A percentile compares a stretch with the other conserved stretches of the same genome.
Conservation (phyloP, 2,113 vertebrate genomes). For the Paracyprichromis sp. region DNA sequence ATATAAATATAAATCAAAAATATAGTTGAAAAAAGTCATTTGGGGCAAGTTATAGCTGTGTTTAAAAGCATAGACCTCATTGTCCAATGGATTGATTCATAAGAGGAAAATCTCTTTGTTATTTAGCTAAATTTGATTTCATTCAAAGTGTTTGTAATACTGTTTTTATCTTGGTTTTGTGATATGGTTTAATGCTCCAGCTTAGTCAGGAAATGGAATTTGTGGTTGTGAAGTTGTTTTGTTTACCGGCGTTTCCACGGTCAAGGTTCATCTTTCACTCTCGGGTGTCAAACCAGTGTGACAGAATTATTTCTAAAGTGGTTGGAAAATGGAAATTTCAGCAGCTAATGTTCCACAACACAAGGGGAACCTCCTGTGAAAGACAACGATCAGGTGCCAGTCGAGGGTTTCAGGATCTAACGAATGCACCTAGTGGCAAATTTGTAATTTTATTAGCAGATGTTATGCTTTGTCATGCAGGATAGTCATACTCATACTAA, state of each 20-base stretch:
- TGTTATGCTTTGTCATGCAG: not conserved
- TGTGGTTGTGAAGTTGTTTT: not conserved
- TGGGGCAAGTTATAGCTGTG: not conserved
- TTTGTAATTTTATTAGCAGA: not conserved
- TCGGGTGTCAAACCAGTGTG: not conserved
- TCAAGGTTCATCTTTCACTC: not conserved
- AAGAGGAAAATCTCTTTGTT: not conserved
- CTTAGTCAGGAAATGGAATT: not conserved
- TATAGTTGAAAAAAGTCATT: not conserved
- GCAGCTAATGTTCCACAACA: not conserved
- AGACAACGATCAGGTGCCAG: not conserved
- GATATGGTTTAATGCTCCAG: not conserved
- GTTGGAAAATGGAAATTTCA: not conserved
- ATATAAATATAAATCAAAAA: not conserved
- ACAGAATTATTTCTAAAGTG: not conserved
- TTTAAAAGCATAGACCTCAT: not conserved
- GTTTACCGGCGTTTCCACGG: not conserved
- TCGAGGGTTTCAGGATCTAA: not conserved
- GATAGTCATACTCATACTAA: not conserved
- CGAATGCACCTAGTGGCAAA: not conserved
- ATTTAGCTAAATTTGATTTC: not conserved
- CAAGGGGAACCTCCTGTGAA: not conserved
- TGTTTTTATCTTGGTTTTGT: not conserved
- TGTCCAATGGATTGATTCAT: not conserved
- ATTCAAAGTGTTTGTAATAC: not conserved